These are phyloP conservation scores for Ischnura elegans DNA, from an alignment of 2,888 invertebrate species.

Conservation along the genomic window DNA sequence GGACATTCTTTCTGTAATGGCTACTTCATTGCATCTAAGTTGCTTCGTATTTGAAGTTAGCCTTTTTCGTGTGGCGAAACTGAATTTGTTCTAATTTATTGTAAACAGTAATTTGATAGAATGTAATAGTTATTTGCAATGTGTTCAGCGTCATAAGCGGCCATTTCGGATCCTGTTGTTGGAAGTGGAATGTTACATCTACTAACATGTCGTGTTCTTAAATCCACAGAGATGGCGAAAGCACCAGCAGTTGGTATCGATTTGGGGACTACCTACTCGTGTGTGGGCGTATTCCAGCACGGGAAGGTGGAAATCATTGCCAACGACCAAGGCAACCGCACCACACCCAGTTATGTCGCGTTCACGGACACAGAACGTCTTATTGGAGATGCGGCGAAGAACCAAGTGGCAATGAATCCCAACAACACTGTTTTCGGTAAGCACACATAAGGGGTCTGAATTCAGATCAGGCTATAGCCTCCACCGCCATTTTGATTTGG, in stretches of 20 bases:
- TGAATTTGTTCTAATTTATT: not conserved
- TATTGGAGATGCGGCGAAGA: constrained; percentile 82
- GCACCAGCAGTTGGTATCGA: constrained; percentile 96
- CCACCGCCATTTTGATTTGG: no score
- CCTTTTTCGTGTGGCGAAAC: no score
- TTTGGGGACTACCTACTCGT: constrained; percentile 92
- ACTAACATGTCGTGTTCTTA: not conserved
- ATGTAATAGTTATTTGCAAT: no score
- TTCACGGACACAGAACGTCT: constrained; percentile 88
- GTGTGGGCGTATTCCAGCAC: constrained; percentile 90
- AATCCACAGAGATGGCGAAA: constrained; percentile 77
- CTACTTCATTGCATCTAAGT: no score
- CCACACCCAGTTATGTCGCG: constrained; percentile 91
- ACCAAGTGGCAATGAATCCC: constrained; percentile 88
- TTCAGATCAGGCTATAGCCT: no score
- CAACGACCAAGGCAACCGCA: constrained; percentile 93
- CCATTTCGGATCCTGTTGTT: not conserved
- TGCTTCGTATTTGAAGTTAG: no score
- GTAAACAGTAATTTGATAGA: no score
- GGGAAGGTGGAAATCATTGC: constrained; percentile 92
- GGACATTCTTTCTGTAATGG: no score
- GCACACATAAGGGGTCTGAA: no score
- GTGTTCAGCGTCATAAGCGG: no score
- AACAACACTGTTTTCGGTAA: constrained; percentile 92
- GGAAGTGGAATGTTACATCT: not conserved